Evolutionary conservation across 2,797 vertebrate species (phyloP).

Genomic region (Halcyon chelicuti): DNA sequence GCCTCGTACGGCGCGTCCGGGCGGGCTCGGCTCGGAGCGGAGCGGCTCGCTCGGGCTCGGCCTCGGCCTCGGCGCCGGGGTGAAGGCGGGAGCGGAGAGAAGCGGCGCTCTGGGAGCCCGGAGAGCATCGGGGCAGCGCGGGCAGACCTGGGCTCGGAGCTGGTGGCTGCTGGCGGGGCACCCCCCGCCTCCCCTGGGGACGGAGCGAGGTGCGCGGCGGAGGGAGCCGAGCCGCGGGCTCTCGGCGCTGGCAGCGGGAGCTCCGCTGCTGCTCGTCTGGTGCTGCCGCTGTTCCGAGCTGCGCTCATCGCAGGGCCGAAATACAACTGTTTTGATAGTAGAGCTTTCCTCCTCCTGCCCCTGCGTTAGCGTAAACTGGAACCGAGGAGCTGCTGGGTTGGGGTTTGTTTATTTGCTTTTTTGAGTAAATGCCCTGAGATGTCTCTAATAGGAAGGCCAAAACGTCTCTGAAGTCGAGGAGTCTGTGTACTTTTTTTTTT

Average conservation of each 20-base stretch:
- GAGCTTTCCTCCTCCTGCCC: rapidly evolving
- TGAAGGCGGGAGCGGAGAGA: neutral
- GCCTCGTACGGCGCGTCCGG: neutral
- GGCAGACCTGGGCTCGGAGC: neutral
- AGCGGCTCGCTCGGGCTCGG: neutral
- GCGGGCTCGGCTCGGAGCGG: neutral
- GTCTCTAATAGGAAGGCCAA: too few species aligned
- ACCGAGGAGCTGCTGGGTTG: neutral
- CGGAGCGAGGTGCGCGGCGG: neutral
- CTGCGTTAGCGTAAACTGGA: rapidly evolving
- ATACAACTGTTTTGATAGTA: too few species aligned
- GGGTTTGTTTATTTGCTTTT: too few species aligned
- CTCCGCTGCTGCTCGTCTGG: too few species aligned
- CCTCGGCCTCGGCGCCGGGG: neutral
- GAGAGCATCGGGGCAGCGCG: neutral
- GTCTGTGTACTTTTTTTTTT: neutral
- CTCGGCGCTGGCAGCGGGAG: neutral
- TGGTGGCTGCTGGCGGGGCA: neutral
- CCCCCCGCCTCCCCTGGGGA: neutral
- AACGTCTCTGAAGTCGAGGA: rapidly evolving
- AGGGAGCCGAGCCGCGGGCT: neutral
- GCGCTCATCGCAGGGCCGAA: too few species aligned
- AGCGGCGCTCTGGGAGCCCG: too few species aligned
- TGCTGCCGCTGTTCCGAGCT: neutral
- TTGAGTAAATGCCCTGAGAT: too few species aligned